A percentile compares a stretch with the other conserved stretches of the same genome.
phyloP scores from a whole-genome alignment of 1,140 invertebrate species.

The Drosophila ananassae region DNA sequence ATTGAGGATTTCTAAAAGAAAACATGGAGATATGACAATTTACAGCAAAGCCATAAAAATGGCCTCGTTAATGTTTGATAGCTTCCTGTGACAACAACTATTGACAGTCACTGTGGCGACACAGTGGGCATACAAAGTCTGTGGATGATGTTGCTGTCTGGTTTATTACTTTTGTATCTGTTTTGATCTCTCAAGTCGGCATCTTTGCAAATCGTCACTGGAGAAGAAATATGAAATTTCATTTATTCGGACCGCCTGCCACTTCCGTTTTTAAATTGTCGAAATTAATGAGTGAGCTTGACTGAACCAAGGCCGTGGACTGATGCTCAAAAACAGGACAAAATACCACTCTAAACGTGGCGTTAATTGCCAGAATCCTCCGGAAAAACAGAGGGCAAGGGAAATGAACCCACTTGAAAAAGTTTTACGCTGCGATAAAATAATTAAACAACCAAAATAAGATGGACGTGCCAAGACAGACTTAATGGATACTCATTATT shows the following conservation, averaged over 20 bases:
- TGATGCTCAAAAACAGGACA: constrained; percentile 38
- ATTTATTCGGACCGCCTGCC: constrained; percentile 64
- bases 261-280: constrained; percentile 70
- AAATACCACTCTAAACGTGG: constrained; percentile 50
- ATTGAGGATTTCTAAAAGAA: constrained; percentile 6
- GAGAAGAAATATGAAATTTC: constrained; percentile 59
- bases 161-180: no score
- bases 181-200: background rate
- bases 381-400: constrained; percentile 31
- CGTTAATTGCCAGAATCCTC: constrained; percentile 70
- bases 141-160: background rate
- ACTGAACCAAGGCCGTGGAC: constrained; percentile 39
- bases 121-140: constrained; percentile 2
- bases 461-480: background rate
- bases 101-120: constrained; percentile 62
- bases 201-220: constrained; percentile 5
- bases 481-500: background rate
- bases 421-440: constrained; percentile 45
- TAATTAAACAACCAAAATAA: constrained; percentile 58
- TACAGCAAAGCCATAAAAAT: constrained; percentile 48
- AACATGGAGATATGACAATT: background rate
- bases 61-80: constrained; percentile 31
- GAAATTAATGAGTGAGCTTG: constrained; percentile 69
- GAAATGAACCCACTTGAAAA: constrained; percentile 58
- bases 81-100: constrained; percentile 71